Evolutionary conservation across 2,113 vertebrate species (phyloP), one percentile per base, ranked within the genome.

Genomic region (Andinoacara biseriatus): DNA sequence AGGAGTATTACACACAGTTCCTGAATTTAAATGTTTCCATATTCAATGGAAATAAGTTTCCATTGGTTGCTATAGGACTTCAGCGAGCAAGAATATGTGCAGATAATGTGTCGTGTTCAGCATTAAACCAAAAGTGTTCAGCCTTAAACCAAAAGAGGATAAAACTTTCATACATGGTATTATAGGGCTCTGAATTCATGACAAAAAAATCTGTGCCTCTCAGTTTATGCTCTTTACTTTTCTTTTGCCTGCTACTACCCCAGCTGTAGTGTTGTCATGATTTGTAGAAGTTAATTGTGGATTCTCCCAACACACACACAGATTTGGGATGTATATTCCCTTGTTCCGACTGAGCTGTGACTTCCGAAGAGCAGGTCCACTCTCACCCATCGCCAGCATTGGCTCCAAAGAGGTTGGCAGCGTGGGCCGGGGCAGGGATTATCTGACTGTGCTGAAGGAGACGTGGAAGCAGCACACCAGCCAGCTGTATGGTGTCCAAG

Each of bases 281-380:
- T 76, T 13, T 35, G 2, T 35, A 26, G 14, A 31, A 56, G 11
- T 8, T n/a, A 14, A 72, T 29, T 1, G 18, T n/a, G 7, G 5
- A 17, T 26, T 40, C 24, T 18, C 14, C 46, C 18, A 17, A 15
- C 67, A 31, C 15, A 58, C 17, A 26, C 11, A 20, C 94, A 99
- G 98, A 85, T 99, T 99, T 62, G 98, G 98, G 75, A 99, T 99
- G 98, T 99, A 99, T 92, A 97, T 99, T 91, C 98, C 98, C 2
- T 99, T 99, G 94, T 96, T 99, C 31, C 96, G 97, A 69, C 94
- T 98, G 77, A 98, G 95, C 95, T 97, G 96, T 54, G 98, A 99
- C 93, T 88, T 98, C 0, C 94, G 97, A 1, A 96, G 96, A 72
- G 92, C 94, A 0, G 95, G 96, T 49, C 93, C 97, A 14, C 95